A percentile compares a stretch with the other conserved stretches of the same genome.
phyloP scores from a whole-genome alignment of 1,140 invertebrate species.

The Medauroidea extradentata region DNA sequence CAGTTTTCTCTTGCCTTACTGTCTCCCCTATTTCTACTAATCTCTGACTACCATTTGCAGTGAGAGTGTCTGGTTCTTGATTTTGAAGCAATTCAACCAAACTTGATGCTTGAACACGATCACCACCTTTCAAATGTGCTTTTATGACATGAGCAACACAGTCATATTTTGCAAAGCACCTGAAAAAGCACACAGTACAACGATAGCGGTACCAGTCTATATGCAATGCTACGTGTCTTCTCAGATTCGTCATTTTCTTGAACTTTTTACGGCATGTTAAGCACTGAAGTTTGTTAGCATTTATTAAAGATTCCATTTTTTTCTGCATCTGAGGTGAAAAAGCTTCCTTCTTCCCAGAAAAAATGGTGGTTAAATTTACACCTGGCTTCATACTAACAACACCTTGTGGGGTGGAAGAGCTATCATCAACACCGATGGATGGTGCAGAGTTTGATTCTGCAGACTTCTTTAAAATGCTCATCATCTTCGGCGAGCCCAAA shows the following conservation, averaged over 20 bases:
- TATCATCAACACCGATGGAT: no score
- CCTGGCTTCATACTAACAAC: no score
- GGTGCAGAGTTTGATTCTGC: no score
- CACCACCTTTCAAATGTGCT: slow-evolving; percentile 24
- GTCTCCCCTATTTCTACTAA: background rate
- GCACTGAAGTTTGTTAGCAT: slow-evolving; percentile 36
- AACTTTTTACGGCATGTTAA: slow-evolving; percentile 39
- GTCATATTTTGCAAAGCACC: slow-evolving; percentile 39
- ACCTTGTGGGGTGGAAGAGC: no score
- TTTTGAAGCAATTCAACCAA: slow-evolving; percentile 12
- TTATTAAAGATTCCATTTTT: slow-evolving; percentile 3
- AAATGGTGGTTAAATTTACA: no score
- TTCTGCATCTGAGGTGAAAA: slow-evolving; percentile 10
- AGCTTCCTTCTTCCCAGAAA: background rate
- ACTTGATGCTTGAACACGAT: background rate
- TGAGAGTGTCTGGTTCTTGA: background rate
- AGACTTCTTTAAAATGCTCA: no score
- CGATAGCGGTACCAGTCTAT: slow-evolving; percentile 44
- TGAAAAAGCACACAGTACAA: slow-evolving; percentile 42
- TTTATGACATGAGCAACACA: slow-evolving; percentile 40
- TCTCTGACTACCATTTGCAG: background rate
- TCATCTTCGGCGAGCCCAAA: no score
- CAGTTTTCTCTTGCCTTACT: background rate
- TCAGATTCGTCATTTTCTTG: slow-evolving; percentile 32
- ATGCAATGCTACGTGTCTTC: slow-evolving; percentile 44